Base-by-base conservation (phyloP, 1,140 invertebrate species). In the Copidosoma floridanum region DNA sequence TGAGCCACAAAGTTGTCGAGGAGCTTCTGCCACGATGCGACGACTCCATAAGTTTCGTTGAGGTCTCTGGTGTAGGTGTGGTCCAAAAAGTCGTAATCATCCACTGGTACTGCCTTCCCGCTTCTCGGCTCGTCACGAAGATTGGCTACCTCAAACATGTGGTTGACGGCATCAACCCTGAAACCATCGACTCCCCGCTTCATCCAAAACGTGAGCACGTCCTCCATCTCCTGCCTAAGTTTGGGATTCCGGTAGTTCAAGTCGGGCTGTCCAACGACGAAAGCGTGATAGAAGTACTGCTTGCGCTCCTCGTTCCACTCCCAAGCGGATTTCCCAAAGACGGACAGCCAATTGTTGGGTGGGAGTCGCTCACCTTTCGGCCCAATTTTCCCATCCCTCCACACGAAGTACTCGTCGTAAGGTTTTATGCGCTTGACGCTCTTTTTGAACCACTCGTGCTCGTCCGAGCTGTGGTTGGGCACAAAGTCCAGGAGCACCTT, bases 401-500 rank as follows among this genome's bases (percentile, higher is more conserved):
- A 93, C 18, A 92, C 69, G 65, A 91, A 88, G 69, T 82, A 91
- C 65, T 92, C 84, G 50, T 83, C 82, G 54, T 86, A 91, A 0
- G 81, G 80, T 11, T 81, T 78, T 40, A 83, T 80, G 37, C 74
- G 74, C 26, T 82, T 69, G 2, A 82, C 69, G 14, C 87, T 89
- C 47, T 85, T 82, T 29, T 75, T 66, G 68, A 92, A 93, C 89
- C 90, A 92, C 41, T 85, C 82, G 63, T 87, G 88, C 43, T 85
- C 70, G 50, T 85, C 78, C 55, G 89, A 91, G 11, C 89, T 85
- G 65, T 91, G 89, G 70, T 93, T 90, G 3, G 91, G 86, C 5
- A 94, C 89, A 68, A 94, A 89, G 67, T 90, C 88, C 64, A 90
- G 67, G 12, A 90, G 77, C 1, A 90, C 70, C 61, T 86, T 84